phyloP scores from a whole-genome alignment of 2,797 vertebrate species.

The Cyprinodon diabolis region DNA sequence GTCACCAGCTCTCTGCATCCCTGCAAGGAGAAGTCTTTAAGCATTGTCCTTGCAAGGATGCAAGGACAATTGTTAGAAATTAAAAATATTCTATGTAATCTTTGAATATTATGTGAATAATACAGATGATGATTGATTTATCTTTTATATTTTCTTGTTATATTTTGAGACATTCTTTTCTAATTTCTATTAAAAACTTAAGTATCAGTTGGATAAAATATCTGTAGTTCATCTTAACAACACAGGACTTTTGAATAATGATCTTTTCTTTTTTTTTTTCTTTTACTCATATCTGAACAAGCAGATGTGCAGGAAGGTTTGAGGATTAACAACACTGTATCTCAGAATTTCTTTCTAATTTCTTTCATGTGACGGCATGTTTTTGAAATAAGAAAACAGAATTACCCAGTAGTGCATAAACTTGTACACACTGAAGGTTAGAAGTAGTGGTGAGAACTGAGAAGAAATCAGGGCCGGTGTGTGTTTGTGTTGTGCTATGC shows the following conservation, averaged over 20 bases:
- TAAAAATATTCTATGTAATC: not conserved
- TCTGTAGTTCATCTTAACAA: not conserved
- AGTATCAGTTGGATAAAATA: not conserved
- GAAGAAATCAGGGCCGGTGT: constrained; percentile 23
- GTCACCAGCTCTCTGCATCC: too few relatives aligned
- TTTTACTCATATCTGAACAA: not conserved
- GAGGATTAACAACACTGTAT: constrained; percentile 9
- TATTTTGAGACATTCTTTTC: not conserved
- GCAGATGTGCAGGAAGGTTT: not conserved
- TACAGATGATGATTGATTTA: not conserved
- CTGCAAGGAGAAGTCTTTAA: too few relatives aligned
- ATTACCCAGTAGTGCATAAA: constrained; percentile 21
- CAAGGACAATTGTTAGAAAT: too few relatives aligned
- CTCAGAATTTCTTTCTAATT: constrained; percentile 8
- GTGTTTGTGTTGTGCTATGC: constrained; percentile 31
- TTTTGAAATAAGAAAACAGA: constrained; percentile 32
- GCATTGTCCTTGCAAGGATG: too few relatives aligned
- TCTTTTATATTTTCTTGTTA: not conserved
- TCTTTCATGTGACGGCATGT: constrained; percentile 18
- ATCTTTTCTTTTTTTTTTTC: not conserved
- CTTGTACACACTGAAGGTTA: not conserved
- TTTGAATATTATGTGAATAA: not conserved
- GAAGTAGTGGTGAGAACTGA: not conserved
- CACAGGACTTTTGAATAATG: not conserved
- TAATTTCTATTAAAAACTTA: not conserved